phyloP scores from a whole-genome alignment of 2,888 invertebrate genomes.

The Brenthis daphne region DNA sequence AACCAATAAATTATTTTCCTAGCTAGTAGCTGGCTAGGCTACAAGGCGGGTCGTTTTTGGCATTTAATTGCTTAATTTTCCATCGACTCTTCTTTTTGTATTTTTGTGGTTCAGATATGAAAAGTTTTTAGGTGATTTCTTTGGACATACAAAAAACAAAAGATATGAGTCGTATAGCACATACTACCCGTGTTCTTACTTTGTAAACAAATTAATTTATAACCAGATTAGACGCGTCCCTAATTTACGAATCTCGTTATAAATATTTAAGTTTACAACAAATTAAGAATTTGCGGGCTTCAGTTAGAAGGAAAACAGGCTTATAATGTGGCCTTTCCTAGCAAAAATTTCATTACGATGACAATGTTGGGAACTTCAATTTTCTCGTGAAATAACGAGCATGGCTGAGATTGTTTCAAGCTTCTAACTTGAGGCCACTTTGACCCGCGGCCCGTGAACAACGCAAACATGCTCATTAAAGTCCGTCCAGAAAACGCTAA shows the following conservation, averaged over 20 bases:
- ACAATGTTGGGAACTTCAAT: slow-evolving; percentile 73
- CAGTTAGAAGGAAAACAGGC: slow-evolving; percentile 32
- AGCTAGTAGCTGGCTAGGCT: no score
- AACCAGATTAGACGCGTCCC: slow-evolving; percentile 22
- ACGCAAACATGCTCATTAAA: slow-evolving; percentile 69
- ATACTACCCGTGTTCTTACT: neutral
- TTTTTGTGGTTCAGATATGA: no score
- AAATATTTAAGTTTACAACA: slow-evolving; percentile 38
- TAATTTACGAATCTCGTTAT: slow-evolving; percentile 33
- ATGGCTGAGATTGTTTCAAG: slow-evolving; percentile 70
- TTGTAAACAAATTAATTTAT: slow-evolving; percentile 19
- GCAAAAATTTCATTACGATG: slow-evolving; percentile 76
- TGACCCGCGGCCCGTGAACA: slow-evolving; percentile 74
- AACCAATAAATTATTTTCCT: no score
- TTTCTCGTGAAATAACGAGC: slow-evolving; percentile 71
- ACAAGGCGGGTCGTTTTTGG: no score
- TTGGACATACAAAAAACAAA: neutral
- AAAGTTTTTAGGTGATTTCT: no score
- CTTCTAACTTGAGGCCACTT: slow-evolving; percentile 68
- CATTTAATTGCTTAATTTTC: no score
- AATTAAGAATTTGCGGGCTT: slow-evolving; percentile 36
- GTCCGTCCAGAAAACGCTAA: slow-evolving; percentile 62
- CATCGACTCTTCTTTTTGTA: no score
- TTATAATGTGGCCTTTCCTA: slow-evolving; percentile 47
- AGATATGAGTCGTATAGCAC: neutral